Evolutionary conservation across 2,888 invertebrate genomes (phyloP).

Genomic region (Ochropleura leucogaster): DNA sequence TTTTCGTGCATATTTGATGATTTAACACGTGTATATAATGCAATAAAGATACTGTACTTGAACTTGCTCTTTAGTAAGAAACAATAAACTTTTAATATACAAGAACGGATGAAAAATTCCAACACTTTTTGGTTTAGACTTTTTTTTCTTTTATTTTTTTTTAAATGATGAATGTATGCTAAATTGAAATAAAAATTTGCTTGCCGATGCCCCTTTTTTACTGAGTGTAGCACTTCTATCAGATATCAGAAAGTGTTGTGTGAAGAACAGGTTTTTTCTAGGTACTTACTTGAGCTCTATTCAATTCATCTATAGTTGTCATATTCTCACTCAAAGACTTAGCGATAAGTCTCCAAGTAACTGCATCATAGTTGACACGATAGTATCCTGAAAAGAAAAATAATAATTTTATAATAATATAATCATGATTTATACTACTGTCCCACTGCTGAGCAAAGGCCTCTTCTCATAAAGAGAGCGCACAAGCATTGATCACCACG

Average conservation of each 20-base stretch:
- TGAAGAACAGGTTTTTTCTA: too few species aligned
- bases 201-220: not conserved
- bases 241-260: not conserved
- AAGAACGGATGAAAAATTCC: not conserved
- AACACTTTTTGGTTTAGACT: not conserved
- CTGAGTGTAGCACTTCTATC: not conserved
- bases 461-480: not conserved
- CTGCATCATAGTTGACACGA: constrained; percentile 90
- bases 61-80: not conserved
- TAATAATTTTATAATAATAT: not conserved
- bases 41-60: not conserved
- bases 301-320: constrained; percentile 83
- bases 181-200: not conserved
- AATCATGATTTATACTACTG: not conserved
- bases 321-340: constrained; percentile 82
- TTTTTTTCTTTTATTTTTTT: too few species aligned
- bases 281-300: constrained; percentile 84
- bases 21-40: too few species aligned
- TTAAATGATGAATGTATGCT: not conserved
- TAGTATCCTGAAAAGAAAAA: constrained; percentile 88
- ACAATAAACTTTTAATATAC: not conserved
- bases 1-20: too few species aligned
- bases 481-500: too few species aligned
- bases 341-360: constrained; percentile 89
- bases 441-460: not conserved